These are phyloP conservation scores for Canis aureus DNA, from an alignment of 2,113 vertebrate genomes.

Conservation along the genomic window DNA sequence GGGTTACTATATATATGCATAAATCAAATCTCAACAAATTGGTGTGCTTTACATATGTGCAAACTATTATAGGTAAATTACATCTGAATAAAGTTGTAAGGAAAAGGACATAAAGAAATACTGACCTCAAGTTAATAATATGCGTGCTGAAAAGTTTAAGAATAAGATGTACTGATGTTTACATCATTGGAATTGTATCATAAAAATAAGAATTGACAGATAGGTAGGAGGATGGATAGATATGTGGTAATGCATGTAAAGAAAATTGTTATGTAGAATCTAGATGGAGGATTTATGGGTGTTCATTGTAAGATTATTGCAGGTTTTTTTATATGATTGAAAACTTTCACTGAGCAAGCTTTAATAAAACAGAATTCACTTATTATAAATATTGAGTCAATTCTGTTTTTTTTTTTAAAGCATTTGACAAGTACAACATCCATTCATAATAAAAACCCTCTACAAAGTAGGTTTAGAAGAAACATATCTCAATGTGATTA, in stretches of 20 bases:
- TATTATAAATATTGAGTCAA: background rate
- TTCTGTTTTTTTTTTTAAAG: background rate
- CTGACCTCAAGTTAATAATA: background rate
- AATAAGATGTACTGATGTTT: background rate
- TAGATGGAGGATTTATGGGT: background rate
- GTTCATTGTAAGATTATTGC: background rate
- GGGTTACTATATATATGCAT: background rate
- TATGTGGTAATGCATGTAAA: background rate
- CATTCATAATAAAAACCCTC: no score
- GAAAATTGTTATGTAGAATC: background rate
- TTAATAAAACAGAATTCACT: background rate
- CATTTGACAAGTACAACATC: no score
- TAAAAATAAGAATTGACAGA: background rate
- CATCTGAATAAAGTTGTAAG: background rate
- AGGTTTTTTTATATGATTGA: background rate
- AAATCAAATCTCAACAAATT: background rate
- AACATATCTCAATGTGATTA: no score
- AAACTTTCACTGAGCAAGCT: background rate
- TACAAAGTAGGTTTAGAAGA: no score
- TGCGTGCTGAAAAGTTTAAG: background rate
- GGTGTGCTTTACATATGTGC: background rate
- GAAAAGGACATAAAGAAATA: background rate
- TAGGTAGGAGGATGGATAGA: background rate
- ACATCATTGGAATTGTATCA: background rate
- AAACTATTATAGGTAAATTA: background rate